phyloP scores from a whole-genome alignment of 92 coral and sea anemone species.

The Paragorgia papillata region DNA sequence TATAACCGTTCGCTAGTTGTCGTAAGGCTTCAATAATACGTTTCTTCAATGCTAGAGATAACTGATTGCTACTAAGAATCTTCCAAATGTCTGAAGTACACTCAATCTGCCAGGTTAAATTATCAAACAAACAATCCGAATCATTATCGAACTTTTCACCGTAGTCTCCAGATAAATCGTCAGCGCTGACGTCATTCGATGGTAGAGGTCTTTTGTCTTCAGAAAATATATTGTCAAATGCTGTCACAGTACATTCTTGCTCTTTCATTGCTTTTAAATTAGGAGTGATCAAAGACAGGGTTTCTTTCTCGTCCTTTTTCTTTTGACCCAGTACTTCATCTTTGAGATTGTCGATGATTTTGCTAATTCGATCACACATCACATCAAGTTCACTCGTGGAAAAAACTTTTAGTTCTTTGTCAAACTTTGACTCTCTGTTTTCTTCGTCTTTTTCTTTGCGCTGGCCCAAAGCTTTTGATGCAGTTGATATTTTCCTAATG shows the following conservation, averaged over 20 bases:
- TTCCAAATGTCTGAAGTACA: slow-evolving; percentile 91
- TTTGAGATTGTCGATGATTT: no score
- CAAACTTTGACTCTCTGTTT: neutral
- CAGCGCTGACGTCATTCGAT: neutral
- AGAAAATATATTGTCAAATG: neutral
- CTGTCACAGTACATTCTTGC: neutral
- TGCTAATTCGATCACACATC: neutral
- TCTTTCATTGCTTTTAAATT: neutral
- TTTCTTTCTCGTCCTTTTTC: neutral
- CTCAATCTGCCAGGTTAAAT: slow-evolving; percentile 92
- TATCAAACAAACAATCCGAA: slow-evolving; percentile 54
- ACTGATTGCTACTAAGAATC: slow-evolving; percentile 59
- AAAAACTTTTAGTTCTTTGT: neutral
- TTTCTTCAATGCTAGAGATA: slow-evolving; percentile 45
- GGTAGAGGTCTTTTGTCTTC: neutral
- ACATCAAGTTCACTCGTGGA: neutral
- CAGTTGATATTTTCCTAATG: neutral
- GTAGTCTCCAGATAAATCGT: neutral
- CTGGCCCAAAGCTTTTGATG: neutral
- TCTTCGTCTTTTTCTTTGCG: neutral
- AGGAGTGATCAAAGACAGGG: neutral
- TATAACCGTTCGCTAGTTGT: slow-evolving; percentile 84
- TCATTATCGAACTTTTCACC: neutral
- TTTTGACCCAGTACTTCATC: no score
- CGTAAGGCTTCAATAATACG: slow-evolving; percentile 66